Conservation (phyloP, 2,888 invertebrate genomes). For the Apodemia hepburni region DNA sequence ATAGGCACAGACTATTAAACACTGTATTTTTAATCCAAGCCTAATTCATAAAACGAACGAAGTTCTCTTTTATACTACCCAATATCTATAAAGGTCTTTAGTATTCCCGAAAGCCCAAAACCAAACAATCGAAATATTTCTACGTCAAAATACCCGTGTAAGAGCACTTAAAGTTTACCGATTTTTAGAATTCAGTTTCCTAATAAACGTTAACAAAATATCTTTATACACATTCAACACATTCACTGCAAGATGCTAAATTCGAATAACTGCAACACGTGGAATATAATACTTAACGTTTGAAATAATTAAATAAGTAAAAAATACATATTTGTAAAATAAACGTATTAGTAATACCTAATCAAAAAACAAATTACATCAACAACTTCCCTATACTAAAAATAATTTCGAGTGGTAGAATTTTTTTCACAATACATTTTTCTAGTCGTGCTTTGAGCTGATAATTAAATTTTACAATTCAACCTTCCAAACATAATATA, state of each 20-base stretch:
- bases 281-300: too few relatives aligned
- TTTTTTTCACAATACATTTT: neutral
- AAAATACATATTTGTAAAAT: too few relatives aligned
- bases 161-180: slow-evolving; percentile 10
- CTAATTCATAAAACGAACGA: neutral
- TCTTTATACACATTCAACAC: too few relatives aligned
- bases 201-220: neutral
- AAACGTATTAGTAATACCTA: too few relatives aligned
- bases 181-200: neutral
- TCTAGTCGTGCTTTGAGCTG: too few relatives aligned
- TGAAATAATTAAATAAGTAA: too few relatives aligned
- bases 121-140: neutral
- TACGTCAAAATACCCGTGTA: neutral
- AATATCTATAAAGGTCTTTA: neutral
- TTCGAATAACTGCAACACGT: too few relatives aligned
- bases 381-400: too few relatives aligned
- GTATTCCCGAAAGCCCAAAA: too few relatives aligned
- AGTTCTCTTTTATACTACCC: neutral
- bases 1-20: neutral
- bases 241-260: too few relatives aligned
- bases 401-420: neutral
- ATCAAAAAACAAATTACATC: too few relatives aligned
- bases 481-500: neutral
- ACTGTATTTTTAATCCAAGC: neutral
- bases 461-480: neutral